Conservation (phyloP, 2,888 invertebrate species). For the Apamea crenata region DNA sequence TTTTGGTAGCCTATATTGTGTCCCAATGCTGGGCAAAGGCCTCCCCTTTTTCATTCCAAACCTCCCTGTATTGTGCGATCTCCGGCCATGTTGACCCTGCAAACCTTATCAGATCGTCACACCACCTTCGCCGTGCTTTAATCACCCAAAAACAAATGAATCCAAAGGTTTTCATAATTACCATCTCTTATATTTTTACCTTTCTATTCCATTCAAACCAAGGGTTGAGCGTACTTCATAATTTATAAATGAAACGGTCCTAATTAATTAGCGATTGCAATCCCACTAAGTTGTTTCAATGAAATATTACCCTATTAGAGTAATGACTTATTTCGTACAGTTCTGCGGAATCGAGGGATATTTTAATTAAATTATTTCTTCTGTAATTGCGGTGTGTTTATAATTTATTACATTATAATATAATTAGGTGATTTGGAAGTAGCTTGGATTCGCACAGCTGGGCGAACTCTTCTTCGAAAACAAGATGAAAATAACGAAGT, state of each 20-base stretch:
- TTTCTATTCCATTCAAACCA: background rate
- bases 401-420: slow-evolving; percentile 35
- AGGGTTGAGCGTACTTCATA: slow-evolving; percentile 20
- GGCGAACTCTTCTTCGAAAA: slow-evolving; percentile 4
- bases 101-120: background rate
- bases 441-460: background rate
- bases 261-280: slow-evolving; percentile 66
- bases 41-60: no score
- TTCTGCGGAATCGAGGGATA: slow-evolving; percentile 30
- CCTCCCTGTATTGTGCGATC: background rate
- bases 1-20: background rate
- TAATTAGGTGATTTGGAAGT: slow-evolving; percentile 3
- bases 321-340: slow-evolving; percentile 53
- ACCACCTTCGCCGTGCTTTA: background rate
- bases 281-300: slow-evolving; percentile 52
- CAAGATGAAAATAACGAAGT: slow-evolving; percentile 4
- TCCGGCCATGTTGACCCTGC: background rate
- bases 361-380: slow-evolving; percentile 52
- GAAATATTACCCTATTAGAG: slow-evolving; percentile 55
- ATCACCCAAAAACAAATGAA: background rate
- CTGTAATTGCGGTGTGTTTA: slow-evolving; percentile 34
- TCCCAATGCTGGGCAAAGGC: no score
- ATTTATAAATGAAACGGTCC: slow-evolving; percentile 56
- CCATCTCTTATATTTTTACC: background rate
- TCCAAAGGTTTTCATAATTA: background rate